Evolutionary conservation across 1,140 invertebrate species (phyloP).

Genomic region (Temnothorax nylanderi): DNA sequence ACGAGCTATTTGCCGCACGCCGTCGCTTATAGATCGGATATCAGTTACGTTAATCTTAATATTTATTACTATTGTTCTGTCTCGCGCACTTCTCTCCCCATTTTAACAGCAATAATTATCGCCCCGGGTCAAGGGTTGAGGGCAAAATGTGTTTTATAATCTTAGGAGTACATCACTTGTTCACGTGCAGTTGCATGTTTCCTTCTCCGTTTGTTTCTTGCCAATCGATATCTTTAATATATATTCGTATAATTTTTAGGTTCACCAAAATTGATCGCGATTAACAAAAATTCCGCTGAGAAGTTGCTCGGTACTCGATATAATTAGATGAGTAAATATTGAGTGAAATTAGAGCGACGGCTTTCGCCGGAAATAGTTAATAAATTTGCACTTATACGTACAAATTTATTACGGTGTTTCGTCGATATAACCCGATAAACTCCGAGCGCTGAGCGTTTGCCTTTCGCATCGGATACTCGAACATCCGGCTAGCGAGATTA

Average conservation of each 20-base stretch:
- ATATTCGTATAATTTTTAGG: background rate
- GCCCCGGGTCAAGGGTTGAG: conserved; percentile 35
- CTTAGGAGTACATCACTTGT: conserved; percentile 16
- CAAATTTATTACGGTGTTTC: conserved; percentile 46
- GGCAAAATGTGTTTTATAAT: conserved; percentile 1
- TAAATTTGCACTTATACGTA: conserved; percentile 41
- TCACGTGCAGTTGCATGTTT: background rate
- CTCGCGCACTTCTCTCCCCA: conserved; percentile 72
- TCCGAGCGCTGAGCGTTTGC: conserved; percentile 23
- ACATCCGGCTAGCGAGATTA: conserved; percentile 76
- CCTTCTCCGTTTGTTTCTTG: background rate
- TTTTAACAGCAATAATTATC: conserved; percentile 67
- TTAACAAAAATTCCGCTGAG: background rate
- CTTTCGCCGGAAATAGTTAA: conserved; percentile 5
- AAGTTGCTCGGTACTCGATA: background rate
- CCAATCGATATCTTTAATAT: conserved; percentile 26
- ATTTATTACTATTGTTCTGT: conserved; percentile 74
- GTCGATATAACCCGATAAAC: conserved; percentile 47
- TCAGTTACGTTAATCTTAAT: conserved; percentile 57
- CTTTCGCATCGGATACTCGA: conserved; percentile 55
- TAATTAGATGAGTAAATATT: conserved; percentile 35
- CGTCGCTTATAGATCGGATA: conserved; percentile 39
- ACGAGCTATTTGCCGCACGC: conserved; percentile 23
- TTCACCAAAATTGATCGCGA: background rate
- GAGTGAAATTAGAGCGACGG: conserved; percentile 24